phyloP scores from a whole-genome alignment of 1,140 invertebrate genomes.

The Kradibia gibbosae region DNA sequence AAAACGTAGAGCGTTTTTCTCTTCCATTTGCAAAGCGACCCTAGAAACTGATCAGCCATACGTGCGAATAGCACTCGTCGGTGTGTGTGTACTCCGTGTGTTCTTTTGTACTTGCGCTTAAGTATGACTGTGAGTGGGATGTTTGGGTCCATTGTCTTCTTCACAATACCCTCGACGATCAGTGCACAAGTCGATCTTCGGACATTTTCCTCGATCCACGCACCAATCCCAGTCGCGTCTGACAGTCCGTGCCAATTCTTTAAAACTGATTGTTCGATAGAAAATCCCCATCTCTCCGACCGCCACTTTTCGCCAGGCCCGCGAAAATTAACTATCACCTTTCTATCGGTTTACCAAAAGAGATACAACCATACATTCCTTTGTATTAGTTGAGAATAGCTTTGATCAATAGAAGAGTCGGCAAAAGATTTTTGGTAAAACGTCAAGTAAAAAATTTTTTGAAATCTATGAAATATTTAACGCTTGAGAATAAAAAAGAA shows the following conservation, averaged over 20 bases:
- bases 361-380: too few relatives aligned
- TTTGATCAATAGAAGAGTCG: too few relatives aligned
- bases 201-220: background rate
- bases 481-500: too few relatives aligned
- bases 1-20: conserved; percentile 21
- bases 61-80: background rate
- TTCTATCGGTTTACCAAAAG: background rate
- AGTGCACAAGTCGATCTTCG: background rate
- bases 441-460: too few relatives aligned
- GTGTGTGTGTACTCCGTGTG: too few relatives aligned
- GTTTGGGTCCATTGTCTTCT: conserved; percentile 21
- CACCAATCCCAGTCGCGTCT: background rate
- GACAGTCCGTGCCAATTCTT: background rate
- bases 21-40: conserved; percentile 9
- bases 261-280: conserved; percentile 15
- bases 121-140: background rate
- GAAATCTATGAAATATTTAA: too few relatives aligned
- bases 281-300: background rate
- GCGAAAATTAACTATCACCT: background rate
- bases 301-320: background rate
- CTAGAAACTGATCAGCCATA: conserved; percentile 11
- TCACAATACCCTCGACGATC: conserved; percentile 34
- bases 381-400: too few relatives aligned
- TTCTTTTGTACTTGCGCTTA: too few relatives aligned
- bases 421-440: too few relatives aligned